Evolutionary conservation across 2,888 invertebrate genomes (phyloP).

Genomic region (Oscheius sp.): DNA sequence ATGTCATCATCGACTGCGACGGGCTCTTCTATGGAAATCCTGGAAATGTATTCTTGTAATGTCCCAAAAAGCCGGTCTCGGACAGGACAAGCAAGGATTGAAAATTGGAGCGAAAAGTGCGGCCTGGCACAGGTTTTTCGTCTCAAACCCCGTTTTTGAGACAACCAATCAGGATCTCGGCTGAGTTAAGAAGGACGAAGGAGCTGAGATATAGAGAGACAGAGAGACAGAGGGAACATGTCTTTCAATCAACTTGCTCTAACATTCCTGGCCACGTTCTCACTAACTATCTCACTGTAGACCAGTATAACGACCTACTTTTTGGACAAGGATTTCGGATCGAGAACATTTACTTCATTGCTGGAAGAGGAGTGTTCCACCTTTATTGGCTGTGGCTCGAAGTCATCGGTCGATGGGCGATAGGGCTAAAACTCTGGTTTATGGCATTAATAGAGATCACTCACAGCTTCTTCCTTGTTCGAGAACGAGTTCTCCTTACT

Average conservation of each 20-base stretch:
- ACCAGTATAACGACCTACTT: background rate
- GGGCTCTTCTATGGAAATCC: background rate
- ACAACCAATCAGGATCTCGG: too few species aligned
- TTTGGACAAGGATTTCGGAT: background rate
- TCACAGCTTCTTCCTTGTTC: background rate
- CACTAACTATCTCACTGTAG: background rate
- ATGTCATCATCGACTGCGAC: slow-evolving; percentile 43
- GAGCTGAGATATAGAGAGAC: too few species aligned
- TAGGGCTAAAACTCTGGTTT: background rate
- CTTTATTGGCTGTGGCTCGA: slow-evolving; percentile 27
- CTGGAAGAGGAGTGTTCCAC: background rate
- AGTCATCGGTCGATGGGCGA: slow-evolving; percentile 20
- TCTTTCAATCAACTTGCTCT: too few species aligned
- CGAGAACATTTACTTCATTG: slow-evolving; percentile 17
- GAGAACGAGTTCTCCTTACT: background rate
- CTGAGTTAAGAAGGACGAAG: too few species aligned
- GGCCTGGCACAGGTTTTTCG: too few species aligned
- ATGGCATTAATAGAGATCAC: background rate
- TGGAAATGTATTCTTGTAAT: background rate
- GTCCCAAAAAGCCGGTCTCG: too few species aligned
- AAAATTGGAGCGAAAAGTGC: too few species aligned
- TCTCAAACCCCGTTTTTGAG: too few species aligned
- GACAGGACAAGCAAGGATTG: too few species aligned
- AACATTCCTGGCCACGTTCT: background rate
- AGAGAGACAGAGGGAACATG: too few species aligned